Evolutionary conservation across 2,113 vertebrate genomes (phyloP).

Genomic region (Puntigrus tetrazona): DNA sequence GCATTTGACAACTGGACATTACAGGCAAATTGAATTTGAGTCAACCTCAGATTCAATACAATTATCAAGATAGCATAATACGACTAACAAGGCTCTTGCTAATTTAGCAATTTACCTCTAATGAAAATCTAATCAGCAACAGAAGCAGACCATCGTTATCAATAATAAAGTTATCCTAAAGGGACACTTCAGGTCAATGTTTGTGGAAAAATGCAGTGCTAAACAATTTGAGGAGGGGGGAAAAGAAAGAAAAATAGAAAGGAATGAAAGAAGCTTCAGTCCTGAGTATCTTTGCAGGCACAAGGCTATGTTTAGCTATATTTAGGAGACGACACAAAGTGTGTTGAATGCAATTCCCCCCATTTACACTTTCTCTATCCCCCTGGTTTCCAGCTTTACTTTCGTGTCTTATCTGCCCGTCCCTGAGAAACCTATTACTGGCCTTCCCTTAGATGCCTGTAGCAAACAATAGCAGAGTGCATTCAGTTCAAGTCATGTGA

Average conservation of each 20-base stretch:
- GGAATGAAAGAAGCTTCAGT: not conserved
- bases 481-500: constrained; percentile 16
- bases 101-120: not conserved
- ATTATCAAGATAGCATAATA: not conserved
- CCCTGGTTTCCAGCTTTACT: constrained; percentile 10
- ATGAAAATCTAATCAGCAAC: constrained; percentile 14
- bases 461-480: constrained; percentile 21
- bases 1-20: constrained; percentile 5
- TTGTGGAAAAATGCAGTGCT: not conserved
- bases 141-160: not conserved
- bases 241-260: not conserved
- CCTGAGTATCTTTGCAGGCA: not conserved
- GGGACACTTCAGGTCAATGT: not conserved
- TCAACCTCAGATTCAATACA: not conserved
- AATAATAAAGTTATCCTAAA: not conserved
- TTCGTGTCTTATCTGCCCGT: constrained; percentile 13
- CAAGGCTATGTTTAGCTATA: not conserved
- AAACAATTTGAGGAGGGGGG: not conserved
- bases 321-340: not conserved
- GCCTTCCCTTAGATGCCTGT: constrained; percentile 20
- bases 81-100: constrained; percentile 6
- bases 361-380: constrained; percentile 1
- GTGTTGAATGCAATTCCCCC: not conserved
- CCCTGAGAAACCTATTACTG: constrained; percentile 48
- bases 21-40: not conserved